Evolutionary conservation across 2,888 invertebrate genomes (phyloP).

Genomic region (Megalurothrips usitatus): DNA sequence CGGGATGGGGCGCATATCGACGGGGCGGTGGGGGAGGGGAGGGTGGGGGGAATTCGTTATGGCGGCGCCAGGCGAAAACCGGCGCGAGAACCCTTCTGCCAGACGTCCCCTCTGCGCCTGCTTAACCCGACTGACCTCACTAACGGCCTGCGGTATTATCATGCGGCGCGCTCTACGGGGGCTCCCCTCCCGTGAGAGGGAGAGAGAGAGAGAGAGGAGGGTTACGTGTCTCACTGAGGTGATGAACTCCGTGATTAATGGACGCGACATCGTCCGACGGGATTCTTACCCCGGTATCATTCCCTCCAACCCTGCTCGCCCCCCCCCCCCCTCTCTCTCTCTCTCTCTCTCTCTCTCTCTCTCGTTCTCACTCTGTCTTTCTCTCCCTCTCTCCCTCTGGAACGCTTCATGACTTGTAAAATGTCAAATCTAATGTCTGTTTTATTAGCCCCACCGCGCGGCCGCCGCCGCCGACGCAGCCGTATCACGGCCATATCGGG

Average conservation of each 20-base stretch:
- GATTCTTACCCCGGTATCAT: too few relatives aligned
- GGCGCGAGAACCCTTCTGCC: too few relatives aligned
- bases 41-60: not conserved
- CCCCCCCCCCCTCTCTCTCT: not conserved
- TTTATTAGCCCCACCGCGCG: not conserved
- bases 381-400: not conserved
- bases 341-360: not conserved
- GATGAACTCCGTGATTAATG: not conserved
- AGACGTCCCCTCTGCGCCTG: too few relatives aligned
- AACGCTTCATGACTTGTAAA: not conserved
- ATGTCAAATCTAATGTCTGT: constrained; percentile 11
- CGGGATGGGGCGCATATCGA: too few relatives aligned
- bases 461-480: not conserved
- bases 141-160: too few relatives aligned
- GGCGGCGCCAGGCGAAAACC: too few relatives aligned
- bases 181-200: not conserved
- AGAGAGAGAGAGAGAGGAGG: not conserved
- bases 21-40: not conserved
- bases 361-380: not conserved
- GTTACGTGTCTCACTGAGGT: not conserved
- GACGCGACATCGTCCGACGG: not conserved
- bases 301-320: not conserved
- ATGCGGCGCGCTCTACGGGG: too few relatives aligned
- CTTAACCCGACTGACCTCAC: too few relatives aligned
- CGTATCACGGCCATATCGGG: too few relatives aligned